Base-by-base conservation (phyloP, 2,797 vertebrate species). In the Pempheris klunzingeri region DNA sequence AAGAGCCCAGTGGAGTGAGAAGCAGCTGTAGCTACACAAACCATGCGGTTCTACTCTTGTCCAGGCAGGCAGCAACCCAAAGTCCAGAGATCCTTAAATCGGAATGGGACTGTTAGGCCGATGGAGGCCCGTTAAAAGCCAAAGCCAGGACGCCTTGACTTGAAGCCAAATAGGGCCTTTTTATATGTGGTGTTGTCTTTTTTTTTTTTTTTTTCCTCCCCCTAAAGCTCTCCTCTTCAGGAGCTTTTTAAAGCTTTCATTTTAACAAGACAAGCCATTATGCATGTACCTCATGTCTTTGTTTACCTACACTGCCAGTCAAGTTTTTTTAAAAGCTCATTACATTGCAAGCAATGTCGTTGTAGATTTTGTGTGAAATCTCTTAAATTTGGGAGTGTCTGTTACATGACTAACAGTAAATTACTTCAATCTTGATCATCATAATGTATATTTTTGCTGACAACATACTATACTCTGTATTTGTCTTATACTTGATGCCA, bases 1-100 rank as follows among this genome's bases (percentile, higher is more conserved):
- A 96, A 92, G 90, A 96, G 94, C 89, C 96, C 95, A 10, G 95
- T 96, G 89, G 96, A 98, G 92, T 96, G 89, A 92, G 95, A 85
- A 92, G 87, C 76, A 74, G 87, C 92, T 63, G 57, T 61, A 77
- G 76, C 78, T 57, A 61, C 69, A 43, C 59, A 39, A 38, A 71
- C 63, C 76, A 38, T 2, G 2, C 68, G 82, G 57, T 81, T 80
- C 69, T 62, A 28, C 86, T 82, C 47, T 59, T 84, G 73, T 89
- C 85, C 74, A 65, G 64, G 67, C 81, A 90, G 74, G 85, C 64
- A 63, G 67, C 80, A 44, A 49, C 80, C 66, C 74, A 74, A 77
- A 78, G 76, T 88, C 68, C 80, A 80, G 72, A 81, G 82, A 62
- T 65, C 74, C 55, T 77, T 53, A 55, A 80, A 77, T 85, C 69